Evolutionary conservation across 2,113 vertebrate species (phyloP).

Genomic region (Chlamydotis undulata): DNA sequence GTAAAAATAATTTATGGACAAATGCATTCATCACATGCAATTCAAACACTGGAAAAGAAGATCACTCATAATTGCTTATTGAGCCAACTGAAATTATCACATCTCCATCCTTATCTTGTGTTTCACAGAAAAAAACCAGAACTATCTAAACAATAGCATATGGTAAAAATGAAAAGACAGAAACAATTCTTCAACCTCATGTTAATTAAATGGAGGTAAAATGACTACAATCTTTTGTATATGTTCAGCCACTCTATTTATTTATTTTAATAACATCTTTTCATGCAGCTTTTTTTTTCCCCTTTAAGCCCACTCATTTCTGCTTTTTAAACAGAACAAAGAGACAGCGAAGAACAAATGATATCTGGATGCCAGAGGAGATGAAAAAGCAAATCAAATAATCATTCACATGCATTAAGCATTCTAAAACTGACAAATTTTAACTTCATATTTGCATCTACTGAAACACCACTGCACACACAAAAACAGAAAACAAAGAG

Average conservation of each 20-base stretch:
- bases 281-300: not conserved
- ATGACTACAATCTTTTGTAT: not conserved
- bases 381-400: not conserved
- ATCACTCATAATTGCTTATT: constrained; percentile 32
- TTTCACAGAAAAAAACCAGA: constrained; percentile 20
- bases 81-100: constrained; percentile 35
- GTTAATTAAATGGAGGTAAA: constrained; percentile 51
- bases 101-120: constrained; percentile 29
- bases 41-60: constrained; percentile 33
- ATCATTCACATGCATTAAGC: not conserved
- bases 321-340: not conserved
- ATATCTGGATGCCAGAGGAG: not conserved
- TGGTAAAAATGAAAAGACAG: not conserved
- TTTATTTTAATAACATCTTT: not conserved
- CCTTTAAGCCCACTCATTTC: not conserved
- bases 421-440: not conserved
- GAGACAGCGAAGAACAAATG: not conserved
- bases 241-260: not conserved
- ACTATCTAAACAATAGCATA: constrained; percentile 28
- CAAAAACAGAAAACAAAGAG: not conserved
- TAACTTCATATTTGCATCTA: not conserved
- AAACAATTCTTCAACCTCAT: constrained; percentile 8
- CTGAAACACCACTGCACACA: not conserved
- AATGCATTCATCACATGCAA: constrained; percentile 40
- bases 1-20: constrained; percentile 4